These are phyloP conservation scores for Monochamus saltuarius DNA, from an alignment of 1,140 invertebrate species.

Conservation along the genomic window DNA sequence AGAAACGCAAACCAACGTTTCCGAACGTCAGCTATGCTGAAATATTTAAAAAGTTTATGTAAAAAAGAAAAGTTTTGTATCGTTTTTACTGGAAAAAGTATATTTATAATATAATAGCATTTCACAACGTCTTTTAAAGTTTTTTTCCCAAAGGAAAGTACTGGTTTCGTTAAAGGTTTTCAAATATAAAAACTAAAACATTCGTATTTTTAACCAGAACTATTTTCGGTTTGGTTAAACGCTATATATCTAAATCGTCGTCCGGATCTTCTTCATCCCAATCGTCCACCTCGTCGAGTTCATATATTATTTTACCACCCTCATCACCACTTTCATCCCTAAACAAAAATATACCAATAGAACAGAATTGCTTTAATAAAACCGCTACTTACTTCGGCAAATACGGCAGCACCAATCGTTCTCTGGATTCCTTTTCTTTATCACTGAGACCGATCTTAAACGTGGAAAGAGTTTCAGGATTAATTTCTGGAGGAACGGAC, in stretches of 20 bases:
- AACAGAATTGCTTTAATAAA: slow-evolving; percentile 8
- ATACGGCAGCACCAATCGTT: slow-evolving; percentile 59
- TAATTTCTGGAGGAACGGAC: slow-evolving; percentile 38
- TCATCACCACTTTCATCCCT: slow-evolving; percentile 41
- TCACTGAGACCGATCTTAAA: slow-evolving; percentile 61
- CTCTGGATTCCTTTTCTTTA: slow-evolving; percentile 56
- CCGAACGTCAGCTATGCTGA: slow-evolving; percentile 22
- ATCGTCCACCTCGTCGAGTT: slow-evolving; percentile 60
- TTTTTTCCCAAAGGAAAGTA: no score
- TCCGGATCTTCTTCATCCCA: slow-evolving; percentile 67
- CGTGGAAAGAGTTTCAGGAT: slow-evolving; percentile 56
- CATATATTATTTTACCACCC: slow-evolving; percentile 57
- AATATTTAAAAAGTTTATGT: slow-evolving; percentile 25
- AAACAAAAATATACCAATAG: slow-evolving; percentile 24
- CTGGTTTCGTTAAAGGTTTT: no score
- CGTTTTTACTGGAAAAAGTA: no score
- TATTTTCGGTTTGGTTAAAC: no score
- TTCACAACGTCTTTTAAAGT: no score
- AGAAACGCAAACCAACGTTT: slow-evolving; percentile 8
- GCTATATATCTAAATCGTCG: slow-evolving; percentile 62
- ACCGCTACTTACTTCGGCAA: slow-evolving; percentile 42
- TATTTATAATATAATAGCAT: no score
- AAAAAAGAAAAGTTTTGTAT: no score
- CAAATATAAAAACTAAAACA: no score
- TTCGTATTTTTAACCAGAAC: no score